phyloP scores from a whole-genome alignment of 2,888 invertebrate species.

The Caradrina kadenii region DNA sequence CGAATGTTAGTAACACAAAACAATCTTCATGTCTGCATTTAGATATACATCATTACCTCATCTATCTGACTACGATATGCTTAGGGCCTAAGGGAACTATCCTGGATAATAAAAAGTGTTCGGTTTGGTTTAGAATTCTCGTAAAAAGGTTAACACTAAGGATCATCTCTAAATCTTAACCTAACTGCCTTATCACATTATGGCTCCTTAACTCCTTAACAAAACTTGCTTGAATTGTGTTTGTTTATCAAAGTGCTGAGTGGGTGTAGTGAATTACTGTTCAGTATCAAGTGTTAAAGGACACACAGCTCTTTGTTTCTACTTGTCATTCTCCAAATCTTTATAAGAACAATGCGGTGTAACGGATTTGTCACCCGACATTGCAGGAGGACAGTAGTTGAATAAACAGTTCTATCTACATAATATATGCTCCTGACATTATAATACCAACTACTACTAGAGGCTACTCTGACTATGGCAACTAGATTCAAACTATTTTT shows the following conservation, averaged over 20 bases:
- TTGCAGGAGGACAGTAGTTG: conserved; percentile 15
- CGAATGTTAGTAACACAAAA: conserved; percentile 17
- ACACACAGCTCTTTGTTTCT: conserved; percentile 59
- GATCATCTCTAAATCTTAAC: not conserved
- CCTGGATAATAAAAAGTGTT: not conserved
- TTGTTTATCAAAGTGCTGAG: conserved; percentile 50
- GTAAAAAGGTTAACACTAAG: not conserved
- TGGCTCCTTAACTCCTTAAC: conserved; percentile 17
- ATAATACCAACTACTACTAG: conserved; percentile 4
- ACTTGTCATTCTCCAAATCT: conserved; percentile 34
- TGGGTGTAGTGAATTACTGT: conserved; percentile 66
- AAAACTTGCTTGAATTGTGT: conserved; percentile 16
- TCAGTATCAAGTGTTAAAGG: conserved; percentile 63
- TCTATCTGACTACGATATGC: not conserved
- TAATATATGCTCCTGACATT: not conserved
- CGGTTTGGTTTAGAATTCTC: not conserved
- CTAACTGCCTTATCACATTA: conserved; percentile 13
- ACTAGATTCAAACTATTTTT: too few relatives aligned
- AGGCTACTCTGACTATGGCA: too few relatives aligned
- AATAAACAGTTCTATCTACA: conserved; percentile 5
- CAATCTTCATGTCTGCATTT: not conserved
- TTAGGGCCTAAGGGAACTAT: not conserved
- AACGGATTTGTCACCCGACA: conserved; percentile 28
- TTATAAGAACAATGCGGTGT: conserved; percentile 37
- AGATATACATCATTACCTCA: not conserved